Conservation (phyloP, 2,888 invertebrate genomes). For the Aphelenchoides bicaudatus region DNA sequence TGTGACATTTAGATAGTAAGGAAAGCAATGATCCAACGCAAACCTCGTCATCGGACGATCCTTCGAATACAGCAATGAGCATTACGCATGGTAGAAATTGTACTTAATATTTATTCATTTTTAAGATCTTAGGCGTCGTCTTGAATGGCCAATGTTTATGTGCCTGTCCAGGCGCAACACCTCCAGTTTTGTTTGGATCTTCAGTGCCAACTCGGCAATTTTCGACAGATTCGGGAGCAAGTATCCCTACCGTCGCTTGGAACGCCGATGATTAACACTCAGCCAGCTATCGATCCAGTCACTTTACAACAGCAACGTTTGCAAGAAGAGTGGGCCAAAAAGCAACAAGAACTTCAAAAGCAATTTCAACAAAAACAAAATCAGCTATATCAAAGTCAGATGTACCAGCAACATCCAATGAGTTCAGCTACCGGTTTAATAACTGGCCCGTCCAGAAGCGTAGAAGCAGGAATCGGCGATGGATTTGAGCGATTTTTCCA, state of each 20-base stretch:
- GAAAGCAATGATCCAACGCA: conserved; percentile 2
- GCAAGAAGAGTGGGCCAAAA: conserved; percentile 13
- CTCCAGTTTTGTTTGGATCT: conserved; percentile 14
- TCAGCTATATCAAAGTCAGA: conserved; percentile 12
- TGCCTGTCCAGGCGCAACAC: conserved; percentile 36
- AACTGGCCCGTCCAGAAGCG: conserved; percentile 21
- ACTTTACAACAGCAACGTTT: conserved; percentile 18
- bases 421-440: not conserved
- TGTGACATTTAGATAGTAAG: conserved; percentile 4
- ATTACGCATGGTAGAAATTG: conserved; percentile 9
- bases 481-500: conserved; percentile 39
- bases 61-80: conserved; percentile 11
- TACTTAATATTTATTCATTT: not conserved
- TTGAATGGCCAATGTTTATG: conserved; percentile 56
- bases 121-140: conserved; percentile 36
- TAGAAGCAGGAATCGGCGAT: conserved; percentile 38
- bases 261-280: conserved; percentile 3
- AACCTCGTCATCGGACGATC: conserved; percentile 5
- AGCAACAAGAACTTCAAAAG: conserved; percentile 16
- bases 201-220: conserved; percentile 11
- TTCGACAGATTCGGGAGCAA: conserved; percentile 10
- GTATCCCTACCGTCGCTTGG: not conserved
- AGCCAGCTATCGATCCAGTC: not conserved
- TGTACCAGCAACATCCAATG: conserved; percentile 12
- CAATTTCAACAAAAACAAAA: conserved; percentile 10